phyloP scores from a whole-genome alignment of 2,888 invertebrate species.

The Chymomyza caudatula region DNA sequence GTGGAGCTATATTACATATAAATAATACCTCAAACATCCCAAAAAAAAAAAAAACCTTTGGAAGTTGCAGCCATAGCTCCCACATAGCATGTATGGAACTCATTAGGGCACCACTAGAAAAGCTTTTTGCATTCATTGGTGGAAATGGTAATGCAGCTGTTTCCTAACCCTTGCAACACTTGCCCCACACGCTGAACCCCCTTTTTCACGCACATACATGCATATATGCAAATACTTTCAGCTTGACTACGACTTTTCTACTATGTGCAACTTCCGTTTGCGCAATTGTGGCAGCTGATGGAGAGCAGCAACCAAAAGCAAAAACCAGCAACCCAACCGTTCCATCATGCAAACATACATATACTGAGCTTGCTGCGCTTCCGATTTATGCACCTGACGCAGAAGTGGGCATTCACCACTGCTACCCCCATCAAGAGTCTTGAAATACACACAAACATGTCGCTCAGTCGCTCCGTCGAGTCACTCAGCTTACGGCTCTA shows the following conservation, averaged over 20 bases:
- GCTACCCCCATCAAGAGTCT: conserved; percentile 5
- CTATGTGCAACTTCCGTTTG: not conserved
- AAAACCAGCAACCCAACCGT: no score
- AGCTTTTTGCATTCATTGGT: not conserved
- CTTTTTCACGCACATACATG: not conserved
- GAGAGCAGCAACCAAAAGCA: not conserved
- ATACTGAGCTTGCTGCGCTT: not conserved
- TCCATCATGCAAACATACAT: conserved; percentile 11
- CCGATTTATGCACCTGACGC: conserved; percentile 2
- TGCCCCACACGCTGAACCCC: not conserved
- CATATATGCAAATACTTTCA: not conserved
- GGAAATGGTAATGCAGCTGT: not conserved
- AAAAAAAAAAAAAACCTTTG: no score
- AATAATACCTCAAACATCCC: no score
- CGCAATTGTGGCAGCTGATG: conserved; percentile 52
- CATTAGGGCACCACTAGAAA: not conserved
- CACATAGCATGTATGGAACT: not conserved
- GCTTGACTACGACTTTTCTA: not conserved
- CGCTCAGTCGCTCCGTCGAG: no score
- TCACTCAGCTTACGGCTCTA: not conserved
- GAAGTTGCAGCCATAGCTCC: no score
- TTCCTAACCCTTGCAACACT: not conserved
- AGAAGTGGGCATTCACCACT: not conserved
- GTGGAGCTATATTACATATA: no score
- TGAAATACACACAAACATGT: conserved; percentile 4